Evolutionary conservation across 2,797 vertebrate genomes (phyloP).

Genomic region (Pyrocephalus nanus): DNA sequence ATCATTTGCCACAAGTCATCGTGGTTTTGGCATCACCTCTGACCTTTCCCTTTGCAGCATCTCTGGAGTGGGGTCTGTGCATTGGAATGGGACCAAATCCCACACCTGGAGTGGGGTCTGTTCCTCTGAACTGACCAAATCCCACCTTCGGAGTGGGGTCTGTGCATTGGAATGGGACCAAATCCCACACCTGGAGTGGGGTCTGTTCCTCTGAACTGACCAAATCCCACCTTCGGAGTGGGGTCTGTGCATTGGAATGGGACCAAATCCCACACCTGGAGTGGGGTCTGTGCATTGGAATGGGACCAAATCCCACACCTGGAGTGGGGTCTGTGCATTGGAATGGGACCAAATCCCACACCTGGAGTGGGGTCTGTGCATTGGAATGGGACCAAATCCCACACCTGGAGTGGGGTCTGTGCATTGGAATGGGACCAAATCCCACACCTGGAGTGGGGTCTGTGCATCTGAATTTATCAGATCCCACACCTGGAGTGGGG

Average conservation of each 20-base stretch:
- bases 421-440: not conserved
- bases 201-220: not conserved
- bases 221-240: not conserved
- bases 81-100: not conserved
- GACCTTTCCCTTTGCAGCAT: not conserved
- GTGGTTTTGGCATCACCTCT: not conserved
- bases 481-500: not conserved
- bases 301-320: not conserved
- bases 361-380: not conserved
- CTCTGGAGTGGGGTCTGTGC: not conserved
- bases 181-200: not conserved
- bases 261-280: not conserved
- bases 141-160: not conserved
- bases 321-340: rapidly evolving
- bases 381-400: not conserved
- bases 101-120: not conserved
- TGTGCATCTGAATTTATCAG: not conserved
- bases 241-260: too few relatives aligned
- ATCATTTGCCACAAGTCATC: rapidly evolving
- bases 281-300: not conserved
- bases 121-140: not conserved
- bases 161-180: too few relatives aligned
- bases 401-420: not conserved
- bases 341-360: not conserved
- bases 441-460: not conserved